Evolutionary conservation across 1,140 invertebrate species (phyloP), one percentile per base, ranked within the genome.

Genomic region (Homarus americanus): DNA sequence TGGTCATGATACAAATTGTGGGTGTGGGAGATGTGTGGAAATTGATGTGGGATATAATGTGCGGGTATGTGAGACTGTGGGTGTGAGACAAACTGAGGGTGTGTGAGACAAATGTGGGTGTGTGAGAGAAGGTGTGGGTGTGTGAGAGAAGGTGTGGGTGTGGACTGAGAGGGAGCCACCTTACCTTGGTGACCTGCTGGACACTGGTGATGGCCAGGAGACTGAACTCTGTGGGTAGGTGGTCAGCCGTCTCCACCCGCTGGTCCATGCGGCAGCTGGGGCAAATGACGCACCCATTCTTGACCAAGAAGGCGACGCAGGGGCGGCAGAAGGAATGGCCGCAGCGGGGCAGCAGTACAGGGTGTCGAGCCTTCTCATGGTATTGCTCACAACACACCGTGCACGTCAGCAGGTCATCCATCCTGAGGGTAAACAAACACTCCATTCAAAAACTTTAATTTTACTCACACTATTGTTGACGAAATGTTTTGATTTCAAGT

Each of bases 251-350:
- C 75, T 91, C 90, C 15, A 92, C 82, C n/a, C 86, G 44, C 87
- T 92, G 90, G 86, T 92, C 92, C 66, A 76, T 89, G 9, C 92
- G 89, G 44, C 92, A 92, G 36, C 72, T 91, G 10, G 92, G 92
- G 49, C 92, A 92, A 34, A 91, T 80, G 41, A 92, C 87, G 82
- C 76, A 86, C 15, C 53, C 53, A 24, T 58, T 58, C 53, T 24
- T 58, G 40, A 92, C 82, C 24, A 92, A 58, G 83, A 92, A 85
- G 28, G 92, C 82, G 15, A 91, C 82, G 63, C 92, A 92, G 20
- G 92, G 92, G 17, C 92, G 83, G 80, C 92, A 92, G 89, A 92
- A 92, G 66, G 92, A 91, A 82, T 92, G 92, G 58, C 92, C 92
- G 76, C 92, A 92, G n/a, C 90, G 78, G 4, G 92, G 92, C 36